Percentiles rank a stretch among this genome's conserved stretches.
phyloP scores from a whole-genome alignment of 2,888 invertebrate species.

The Stenoptilia bipunctidactyla region DNA sequence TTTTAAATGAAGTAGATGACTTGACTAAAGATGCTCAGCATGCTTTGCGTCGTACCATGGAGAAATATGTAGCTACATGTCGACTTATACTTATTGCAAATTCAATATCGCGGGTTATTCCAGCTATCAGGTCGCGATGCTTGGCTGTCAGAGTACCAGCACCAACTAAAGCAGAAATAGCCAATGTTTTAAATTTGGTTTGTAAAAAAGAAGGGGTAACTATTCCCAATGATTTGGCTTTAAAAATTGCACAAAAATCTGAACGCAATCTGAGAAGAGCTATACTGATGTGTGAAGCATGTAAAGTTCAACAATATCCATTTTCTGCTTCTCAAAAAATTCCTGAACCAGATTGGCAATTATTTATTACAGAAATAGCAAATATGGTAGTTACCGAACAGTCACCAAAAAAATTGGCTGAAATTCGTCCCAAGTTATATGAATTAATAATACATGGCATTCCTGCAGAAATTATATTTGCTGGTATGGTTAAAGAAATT shows the following conservation, averaged over 20 bases:
- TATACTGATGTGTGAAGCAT: conserved; percentile 92
- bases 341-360: conserved; percentile 93
- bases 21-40: conserved; percentile 98
- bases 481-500: conserved; percentile 85
- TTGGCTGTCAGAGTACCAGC: conserved; percentile 93
- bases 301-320: conserved; percentile 92
- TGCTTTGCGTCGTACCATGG: conserved; percentile 98
- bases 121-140: conserved; percentile 97
- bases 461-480: conserved; percentile 92
- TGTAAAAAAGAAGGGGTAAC: conserved; percentile 86
- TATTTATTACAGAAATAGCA: conserved; percentile 89
- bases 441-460: conserved; percentile 95
- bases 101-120: conserved; percentile 94
- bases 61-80: conserved; percentile 96
- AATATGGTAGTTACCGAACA: conserved; percentile 89
- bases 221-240: conserved; percentile 82
- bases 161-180: conserved; percentile 84
- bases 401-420: conserved; percentile 84
- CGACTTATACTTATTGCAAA: conserved; percentile 94
- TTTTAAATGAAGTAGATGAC: conserved; percentile 94
- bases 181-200: conserved; percentile 73
- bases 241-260: conserved; percentile 82
- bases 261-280: conserved; percentile 93
- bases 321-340: conserved; percentile 85
- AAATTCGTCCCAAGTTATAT: conserved; percentile 90